Conservation (phyloP, 2,113 vertebrate genomes). For the Podiceps cristatus region DNA sequence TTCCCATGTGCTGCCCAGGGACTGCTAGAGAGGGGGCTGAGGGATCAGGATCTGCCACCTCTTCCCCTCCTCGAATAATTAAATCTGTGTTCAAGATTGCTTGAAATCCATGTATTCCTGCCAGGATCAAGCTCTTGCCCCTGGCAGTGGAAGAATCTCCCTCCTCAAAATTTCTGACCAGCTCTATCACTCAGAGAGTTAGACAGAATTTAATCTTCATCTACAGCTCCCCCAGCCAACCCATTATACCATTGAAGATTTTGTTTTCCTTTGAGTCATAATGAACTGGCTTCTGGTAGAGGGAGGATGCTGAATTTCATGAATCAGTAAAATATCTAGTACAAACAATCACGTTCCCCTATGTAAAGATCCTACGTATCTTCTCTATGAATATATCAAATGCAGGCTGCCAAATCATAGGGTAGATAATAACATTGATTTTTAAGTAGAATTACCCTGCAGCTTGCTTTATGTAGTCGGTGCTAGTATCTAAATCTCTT, state of each 20-base stretch:
- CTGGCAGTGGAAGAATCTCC: neutral
- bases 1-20: neutral
- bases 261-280: neutral
- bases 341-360: neutral
- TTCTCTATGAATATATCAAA: neutral
- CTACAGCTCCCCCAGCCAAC: neutral
- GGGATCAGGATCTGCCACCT: neutral
- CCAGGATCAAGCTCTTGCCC: neutral
- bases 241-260: neutral
- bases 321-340: neutral
- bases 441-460: constrained; percentile 12
- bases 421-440: neutral
- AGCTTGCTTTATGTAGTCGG: neutral
- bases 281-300: neutral
- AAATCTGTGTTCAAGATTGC: neutral
- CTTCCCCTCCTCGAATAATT: neutral
- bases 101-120: neutral
- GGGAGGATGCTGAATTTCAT: neutral
- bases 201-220: neutral
- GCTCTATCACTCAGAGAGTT: neutral
- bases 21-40: neutral
- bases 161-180: neutral
- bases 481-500: neutral
- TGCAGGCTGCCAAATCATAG: neutral
- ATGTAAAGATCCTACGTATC: neutral